Base-by-base conservation (phyloP, 2,113 vertebrate species). In the Epinephelus fuscoguttatus region DNA sequence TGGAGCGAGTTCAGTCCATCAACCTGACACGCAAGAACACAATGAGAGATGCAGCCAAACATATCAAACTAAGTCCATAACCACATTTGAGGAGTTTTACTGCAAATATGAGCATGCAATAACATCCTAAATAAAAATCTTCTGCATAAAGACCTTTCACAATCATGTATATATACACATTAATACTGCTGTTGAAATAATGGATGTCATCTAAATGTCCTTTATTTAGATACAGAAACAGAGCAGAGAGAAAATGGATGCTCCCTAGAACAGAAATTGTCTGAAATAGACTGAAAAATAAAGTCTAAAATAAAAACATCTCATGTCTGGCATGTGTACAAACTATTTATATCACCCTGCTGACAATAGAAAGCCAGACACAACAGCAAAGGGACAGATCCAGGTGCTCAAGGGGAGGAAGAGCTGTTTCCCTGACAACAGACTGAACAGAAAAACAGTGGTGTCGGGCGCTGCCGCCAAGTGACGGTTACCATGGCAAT, bases 1-100 rank as follows among this genome's bases (percentile, higher is more conserved):
- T 99, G 98, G 3, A 99, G 96, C 14, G 98, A 98, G 93, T 98
- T 99, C 60, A 99, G 90, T 1, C 98, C 98, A 82, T 99, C 98
- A 70, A 97, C 95, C 98, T 99, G 71, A 21, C 68, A 59, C 91
- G 55, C 73, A 68, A 60, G 25, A 8, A 57, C 25, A 76, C 1
- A 67, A 27, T 33, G 53, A 62, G 13, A 75, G 14, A 75, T 33
- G 18, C 6, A 42, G 4, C 23, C 56, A 64, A 69, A 81, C n/a
- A 33, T 13, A n/a, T 9, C 6, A 56, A 40, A 42, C 2, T 4
- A 55, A 25, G 12, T 7, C 19, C 37, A 68, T 33, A 47, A 73
- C 5, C 10, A 60, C 33, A 30, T 30, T 63, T 37, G 4, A 60
- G 9, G 8, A 56, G 19, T 14, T 23, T 30, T 30, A 30, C 30